Evolutionary conservation across 92 coral and sea anemone genomes (phyloP).

Genomic region (Zoanthus sansibaricus): DNA sequence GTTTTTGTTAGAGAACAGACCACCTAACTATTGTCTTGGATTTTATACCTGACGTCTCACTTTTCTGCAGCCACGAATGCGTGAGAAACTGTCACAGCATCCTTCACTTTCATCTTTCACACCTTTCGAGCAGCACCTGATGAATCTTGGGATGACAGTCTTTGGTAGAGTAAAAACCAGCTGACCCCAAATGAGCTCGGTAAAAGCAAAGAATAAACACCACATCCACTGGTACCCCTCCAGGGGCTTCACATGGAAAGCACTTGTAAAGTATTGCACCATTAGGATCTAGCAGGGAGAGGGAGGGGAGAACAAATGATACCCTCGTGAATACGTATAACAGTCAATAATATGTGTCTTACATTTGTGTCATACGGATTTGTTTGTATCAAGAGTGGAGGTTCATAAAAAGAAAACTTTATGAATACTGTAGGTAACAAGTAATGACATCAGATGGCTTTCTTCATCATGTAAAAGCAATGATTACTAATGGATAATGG

Average conservation of each 20-base stretch:
- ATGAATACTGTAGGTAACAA: no score
- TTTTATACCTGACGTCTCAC: constrained; percentile 70
- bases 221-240: constrained; percentile 92
- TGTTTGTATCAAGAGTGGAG: no score
- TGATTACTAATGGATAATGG: no score
- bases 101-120: constrained; percentile 57
- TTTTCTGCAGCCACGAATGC: constrained; percentile 76
- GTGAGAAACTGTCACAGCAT: constrained; percentile 69
- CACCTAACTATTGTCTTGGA: not conserved
- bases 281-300: constrained; percentile 68
- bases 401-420: no score
- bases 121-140: constrained; percentile 82
- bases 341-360: no score
- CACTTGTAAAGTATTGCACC: constrained; percentile 77
- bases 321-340: no score
- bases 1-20: no score
- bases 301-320: not conserved
- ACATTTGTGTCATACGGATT: no score
- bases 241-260: constrained; percentile 82
- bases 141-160: constrained; percentile 66
- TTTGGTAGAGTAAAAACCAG: constrained; percentile 83
- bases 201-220: constrained; percentile 86
- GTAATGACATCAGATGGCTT: no score
- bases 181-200: constrained; percentile 92
- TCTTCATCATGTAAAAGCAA: no score